Evolutionary conservation across 1,140 invertebrate genomes (phyloP), one percentile per base, ranked within the genome.

Genomic region (Nylanderia fulva): DNA sequence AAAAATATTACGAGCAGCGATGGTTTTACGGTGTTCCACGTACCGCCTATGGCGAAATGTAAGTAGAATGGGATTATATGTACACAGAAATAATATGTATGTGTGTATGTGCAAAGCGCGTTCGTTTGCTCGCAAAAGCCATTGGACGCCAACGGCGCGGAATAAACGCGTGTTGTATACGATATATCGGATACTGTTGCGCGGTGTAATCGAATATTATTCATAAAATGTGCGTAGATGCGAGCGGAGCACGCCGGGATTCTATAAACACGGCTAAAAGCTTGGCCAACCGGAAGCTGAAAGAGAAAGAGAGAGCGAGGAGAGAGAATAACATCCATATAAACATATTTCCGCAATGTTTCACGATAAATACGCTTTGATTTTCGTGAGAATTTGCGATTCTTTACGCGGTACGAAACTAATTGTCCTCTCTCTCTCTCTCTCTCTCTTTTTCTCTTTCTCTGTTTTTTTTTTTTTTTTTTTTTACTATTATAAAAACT

Each of bases 241-340:
- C 29, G 24, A 56, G 36, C 21, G 29, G 21, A 0, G 24, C 5
- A n/a, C 24, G 33, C 66, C 29, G 11, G 48, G 52, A 21, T 60
- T 69, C 77, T 48, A 29, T 82, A 82, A 82, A 82, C 77, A 82
- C 27, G 52, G 27, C 66, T 82, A 72, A 82, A 82, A 82, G 77
- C 54, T 72, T 18, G 13, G 29, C 45, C 52, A 21, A n/a, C 15
- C 75, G 75, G 21, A 24, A 68, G 29, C 60, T 11, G n/a, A 33
- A 33, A 33, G 29, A 33, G 29, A 48, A 15, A 48, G 45, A 48
- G 15, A 48, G 45, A 48, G 45, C 15, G 15, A 33, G 29, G 29
- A 33, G 29, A 48, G 45, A 48, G 45, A 48, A 4, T 48, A 48
- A 48, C 4, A 48, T 48, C 45, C 45, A 48, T 48, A 48, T 48